Conservation (phyloP, 2,113 vertebrate genomes). For the Scopus umbretta region DNA sequence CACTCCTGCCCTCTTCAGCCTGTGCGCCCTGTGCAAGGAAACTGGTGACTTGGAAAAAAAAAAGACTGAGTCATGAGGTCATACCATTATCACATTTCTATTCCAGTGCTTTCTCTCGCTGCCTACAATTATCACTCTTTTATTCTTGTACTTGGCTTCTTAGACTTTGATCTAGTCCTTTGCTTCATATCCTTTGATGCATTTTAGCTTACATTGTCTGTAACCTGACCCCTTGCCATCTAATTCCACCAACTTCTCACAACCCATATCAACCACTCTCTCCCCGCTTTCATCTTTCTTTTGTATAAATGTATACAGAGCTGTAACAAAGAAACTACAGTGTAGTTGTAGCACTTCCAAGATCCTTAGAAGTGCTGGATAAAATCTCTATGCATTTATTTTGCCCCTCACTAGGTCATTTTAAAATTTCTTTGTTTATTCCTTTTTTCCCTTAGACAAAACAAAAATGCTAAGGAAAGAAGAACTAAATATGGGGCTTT, state of each 20-base stretch:
- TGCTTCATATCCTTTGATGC: slow-evolving; percentile 65
- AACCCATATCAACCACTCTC: slow-evolving; percentile 46
- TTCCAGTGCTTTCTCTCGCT: slow-evolving; percentile 46
- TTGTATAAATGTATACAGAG: slow-evolving; percentile 63
- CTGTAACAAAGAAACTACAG: slow-evolving; percentile 68
- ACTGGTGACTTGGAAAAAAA: not conserved
- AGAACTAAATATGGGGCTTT: not conserved
- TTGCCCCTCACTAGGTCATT: not conserved
- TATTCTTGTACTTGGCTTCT: slow-evolving; percentile 62
- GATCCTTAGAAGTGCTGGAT: slow-evolving; percentile 34
- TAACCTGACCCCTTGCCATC: slow-evolving; percentile 65
- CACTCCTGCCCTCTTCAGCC: not conserved
- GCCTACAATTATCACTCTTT: slow-evolving; percentile 64
- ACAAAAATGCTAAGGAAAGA: not conserved
- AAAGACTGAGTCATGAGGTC: slow-evolving; percentile 49
- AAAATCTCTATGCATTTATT: slow-evolving; percentile 27
- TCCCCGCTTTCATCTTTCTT: slow-evolving; percentile 64
- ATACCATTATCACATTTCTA: slow-evolving; percentile 56
- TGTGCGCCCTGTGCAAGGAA: not conserved
- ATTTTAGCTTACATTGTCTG: slow-evolving; percentile 68
- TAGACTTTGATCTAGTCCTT: slow-evolving; percentile 67
- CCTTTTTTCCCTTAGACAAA: not conserved
- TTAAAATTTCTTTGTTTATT: slow-evolving; percentile 14
- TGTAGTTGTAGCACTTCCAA: slow-evolving; percentile 37
- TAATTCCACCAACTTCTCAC: slow-evolving; percentile 58